Evolutionary conservation across 2,888 invertebrate genomes (phyloP).

Genomic region (Neelides folsomi): DNA sequence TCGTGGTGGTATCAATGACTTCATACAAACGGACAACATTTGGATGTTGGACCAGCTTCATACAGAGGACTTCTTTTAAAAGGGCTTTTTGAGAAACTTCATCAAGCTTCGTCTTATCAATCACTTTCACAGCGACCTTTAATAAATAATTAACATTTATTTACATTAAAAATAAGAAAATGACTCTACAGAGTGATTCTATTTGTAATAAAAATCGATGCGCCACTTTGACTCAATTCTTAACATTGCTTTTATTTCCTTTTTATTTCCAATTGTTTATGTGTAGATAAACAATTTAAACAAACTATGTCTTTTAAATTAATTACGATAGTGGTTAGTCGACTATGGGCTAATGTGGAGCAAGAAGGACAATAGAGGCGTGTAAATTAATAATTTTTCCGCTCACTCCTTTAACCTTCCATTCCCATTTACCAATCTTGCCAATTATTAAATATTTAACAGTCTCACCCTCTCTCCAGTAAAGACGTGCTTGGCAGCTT

Average conservation of each 20-base stretch:
- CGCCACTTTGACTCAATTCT: too few species aligned
- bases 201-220: too few species aligned
- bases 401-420: too few species aligned
- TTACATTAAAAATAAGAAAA: neutral
- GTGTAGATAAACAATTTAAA: too few species aligned
- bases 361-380: too few species aligned
- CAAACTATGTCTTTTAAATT: too few species aligned
- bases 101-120: conserved; percentile 96
- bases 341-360: too few species aligned
- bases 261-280: too few species aligned
- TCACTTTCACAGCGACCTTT: conserved; percentile 53
- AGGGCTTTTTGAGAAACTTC: conserved; percentile 89
- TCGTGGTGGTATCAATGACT: conserved; percentile 98
- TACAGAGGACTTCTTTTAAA: conserved; percentile 77
- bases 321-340: too few species aligned
- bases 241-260: too few species aligned
- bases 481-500: conserved; percentile 93
- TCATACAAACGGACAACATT: conserved; percentile 96
- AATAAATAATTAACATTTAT: neutral
- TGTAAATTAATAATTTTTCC: too few species aligned
- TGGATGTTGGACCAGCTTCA: conserved; percentile 56
- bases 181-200: too few species aligned
- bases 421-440: neutral
- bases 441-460: conserved; percentile 7
- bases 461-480: conserved; percentile 92